Evolutionary conservation across 2,113 vertebrate species (phyloP).

Genomic region (Porphyrio hochstetteri): DNA sequence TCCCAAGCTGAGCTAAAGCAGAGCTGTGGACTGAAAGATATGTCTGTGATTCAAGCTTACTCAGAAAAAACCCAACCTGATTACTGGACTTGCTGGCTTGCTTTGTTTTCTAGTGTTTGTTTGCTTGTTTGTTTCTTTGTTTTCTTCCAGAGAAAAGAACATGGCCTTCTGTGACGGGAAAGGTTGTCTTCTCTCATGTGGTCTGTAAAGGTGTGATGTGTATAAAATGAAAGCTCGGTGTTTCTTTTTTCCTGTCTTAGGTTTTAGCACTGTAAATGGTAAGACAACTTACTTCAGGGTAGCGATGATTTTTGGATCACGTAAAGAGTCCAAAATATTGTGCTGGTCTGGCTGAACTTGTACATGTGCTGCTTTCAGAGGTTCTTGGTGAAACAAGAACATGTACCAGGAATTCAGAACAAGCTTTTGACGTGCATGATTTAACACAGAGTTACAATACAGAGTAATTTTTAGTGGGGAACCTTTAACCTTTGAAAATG

Average conservation of each 20-base stretch:
- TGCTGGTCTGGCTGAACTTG: background rate
- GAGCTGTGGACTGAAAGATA: background rate
- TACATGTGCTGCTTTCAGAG: background rate
- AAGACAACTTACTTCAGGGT: background rate
- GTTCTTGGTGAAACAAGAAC: background rate
- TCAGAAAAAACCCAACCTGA: background rate
- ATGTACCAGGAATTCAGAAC: background rate
- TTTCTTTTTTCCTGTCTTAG: background rate
- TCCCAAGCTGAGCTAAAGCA: background rate
- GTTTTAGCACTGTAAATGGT: background rate
- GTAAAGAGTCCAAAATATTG: background rate
- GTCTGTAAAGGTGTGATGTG: background rate
- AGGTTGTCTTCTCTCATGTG: background rate
- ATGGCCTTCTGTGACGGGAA: background rate
- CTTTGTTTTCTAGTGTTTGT: background rate
- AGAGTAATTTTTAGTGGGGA: background rate
- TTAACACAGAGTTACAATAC: background rate
- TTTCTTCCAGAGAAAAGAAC: background rate
- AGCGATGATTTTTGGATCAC: background rate
- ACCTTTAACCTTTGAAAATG: background rate
- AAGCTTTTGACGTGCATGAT: background rate
- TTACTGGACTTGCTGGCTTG: background rate
- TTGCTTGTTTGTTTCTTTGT: background rate
- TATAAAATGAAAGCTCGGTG: background rate
- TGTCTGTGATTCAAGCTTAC: background rate